Evolutionary conservation across 2,888 invertebrate genomes (phyloP).

Genomic region (Sipha maydis): DNA sequence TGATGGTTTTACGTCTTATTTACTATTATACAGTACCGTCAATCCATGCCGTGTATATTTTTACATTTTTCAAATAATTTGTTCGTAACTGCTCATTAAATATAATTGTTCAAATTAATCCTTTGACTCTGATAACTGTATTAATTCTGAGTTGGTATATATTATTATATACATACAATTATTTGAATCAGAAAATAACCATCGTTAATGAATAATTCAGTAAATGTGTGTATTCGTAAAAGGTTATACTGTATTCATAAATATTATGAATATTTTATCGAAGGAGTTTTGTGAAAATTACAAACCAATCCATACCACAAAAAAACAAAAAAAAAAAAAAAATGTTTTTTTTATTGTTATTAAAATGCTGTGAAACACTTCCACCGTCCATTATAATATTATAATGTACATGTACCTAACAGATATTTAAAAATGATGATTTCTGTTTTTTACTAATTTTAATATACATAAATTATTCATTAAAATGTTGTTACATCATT

Average conservation of each 20-base stretch:
- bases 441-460: not conserved
- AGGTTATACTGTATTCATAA: not conserved
- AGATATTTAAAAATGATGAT: not conserved
- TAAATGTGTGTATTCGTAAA: not conserved
- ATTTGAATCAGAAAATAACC: not conserved
- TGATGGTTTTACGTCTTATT: too few species aligned
- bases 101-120: not conserved
- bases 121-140: not conserved
- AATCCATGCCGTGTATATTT: not conserved
- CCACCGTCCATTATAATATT: too few species aligned
- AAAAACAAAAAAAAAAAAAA: not conserved
- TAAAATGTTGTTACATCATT: too few species aligned
- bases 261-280: constrained; percentile 1
- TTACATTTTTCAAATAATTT: not conserved
- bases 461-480: not conserved
- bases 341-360: not conserved
- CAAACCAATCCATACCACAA: not conserved
- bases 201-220: not conserved
- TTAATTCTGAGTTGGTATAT: not conserved
- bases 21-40: not conserved
- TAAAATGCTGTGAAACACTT: not conserved
- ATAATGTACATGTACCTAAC: not conserved
- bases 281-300: not conserved
- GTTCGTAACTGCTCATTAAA: not conserved
- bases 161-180: not conserved